Evolutionary conservation across 2,888 invertebrate genomes (phyloP).

Genomic region (Lasioglossum pauxillum): DNA sequence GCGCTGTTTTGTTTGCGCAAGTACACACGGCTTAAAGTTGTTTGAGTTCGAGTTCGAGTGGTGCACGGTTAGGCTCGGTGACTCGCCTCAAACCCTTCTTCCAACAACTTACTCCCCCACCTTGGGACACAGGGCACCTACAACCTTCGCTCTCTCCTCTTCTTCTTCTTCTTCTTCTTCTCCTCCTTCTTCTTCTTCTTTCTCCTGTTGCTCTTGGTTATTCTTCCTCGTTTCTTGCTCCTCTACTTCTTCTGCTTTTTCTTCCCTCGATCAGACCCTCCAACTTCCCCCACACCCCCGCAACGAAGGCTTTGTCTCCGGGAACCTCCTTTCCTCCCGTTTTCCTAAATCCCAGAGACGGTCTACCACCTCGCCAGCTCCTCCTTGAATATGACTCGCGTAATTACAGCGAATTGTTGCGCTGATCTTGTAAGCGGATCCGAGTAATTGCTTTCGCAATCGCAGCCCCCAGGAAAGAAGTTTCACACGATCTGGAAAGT

Average conservation of each 20-base stretch:
- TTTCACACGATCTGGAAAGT: constrained; percentile 18
- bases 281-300: constrained; percentile 39
- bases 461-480: background rate
- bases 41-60: constrained; percentile 79
- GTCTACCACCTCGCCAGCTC: background rate
- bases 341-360: constrained; percentile 58
- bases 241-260: constrained; percentile 36
- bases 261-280: constrained; percentile 43
- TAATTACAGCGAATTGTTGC: constrained; percentile 59
- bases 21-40: constrained; percentile 80
- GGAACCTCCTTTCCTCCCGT: constrained; percentile 51
- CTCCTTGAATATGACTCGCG: constrained; percentile 58
- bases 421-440: constrained; percentile 55
- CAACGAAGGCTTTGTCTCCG: constrained; percentile 56
- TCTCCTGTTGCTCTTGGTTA: constrained; percentile 34
- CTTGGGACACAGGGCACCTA: constrained; percentile 31
- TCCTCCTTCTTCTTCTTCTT: constrained; percentile 31
- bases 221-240: constrained; percentile 45
- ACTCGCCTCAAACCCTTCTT: constrained; percentile 71
- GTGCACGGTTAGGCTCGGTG: constrained; percentile 76
- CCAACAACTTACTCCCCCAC: constrained; percentile 67
- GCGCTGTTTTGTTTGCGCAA: constrained; percentile 81
- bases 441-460: constrained; percentile 44
- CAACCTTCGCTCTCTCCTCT: constrained; percentile 40
- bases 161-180: constrained; percentile 15